Percentiles rank a stretch among this genome's conserved stretches.
Conservation (phyloP, 37 sponge, comb jelly and placozoan genomes). For the Tethya wilhelma region DNA sequence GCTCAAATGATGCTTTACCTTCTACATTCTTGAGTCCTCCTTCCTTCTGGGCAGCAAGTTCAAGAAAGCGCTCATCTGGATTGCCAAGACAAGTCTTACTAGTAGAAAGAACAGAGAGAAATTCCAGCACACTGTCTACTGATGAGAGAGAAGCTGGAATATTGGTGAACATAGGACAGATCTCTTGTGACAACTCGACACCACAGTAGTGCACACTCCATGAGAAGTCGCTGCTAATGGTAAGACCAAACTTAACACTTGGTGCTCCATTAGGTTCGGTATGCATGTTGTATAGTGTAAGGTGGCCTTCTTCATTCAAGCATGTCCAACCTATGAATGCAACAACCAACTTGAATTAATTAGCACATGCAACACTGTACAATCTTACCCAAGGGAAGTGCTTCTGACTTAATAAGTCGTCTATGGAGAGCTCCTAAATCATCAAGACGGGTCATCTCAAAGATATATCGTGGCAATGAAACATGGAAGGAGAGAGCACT, state of each 20-base stretch:
- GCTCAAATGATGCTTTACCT: background rate
- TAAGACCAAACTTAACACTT: background rate
- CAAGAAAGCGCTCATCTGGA: conserved; percentile 24
- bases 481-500: background rate
- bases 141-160: background rate
- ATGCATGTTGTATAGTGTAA: background rate
- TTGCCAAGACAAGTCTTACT: conserved; percentile 2
- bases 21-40: background rate
- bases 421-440: background rate
- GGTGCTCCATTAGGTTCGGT: background rate
- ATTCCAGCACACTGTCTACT: background rate
- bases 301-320: background rate
- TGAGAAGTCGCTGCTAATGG: background rate
- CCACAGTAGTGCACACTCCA: background rate
- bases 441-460: background rate
- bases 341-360: background rate
- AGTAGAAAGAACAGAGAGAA: background rate
- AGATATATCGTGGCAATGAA: background rate
- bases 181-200: background rate
- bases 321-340: background rate
- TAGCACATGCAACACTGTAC: background rate
- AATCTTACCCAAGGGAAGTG: background rate
- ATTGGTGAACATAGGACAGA: background rate
- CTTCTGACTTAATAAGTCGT: background rate
- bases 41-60: background rate